Evolutionary conservation across 2,797 vertebrate species (phyloP).

Genomic region (Acropternis orthonyx): DNA sequence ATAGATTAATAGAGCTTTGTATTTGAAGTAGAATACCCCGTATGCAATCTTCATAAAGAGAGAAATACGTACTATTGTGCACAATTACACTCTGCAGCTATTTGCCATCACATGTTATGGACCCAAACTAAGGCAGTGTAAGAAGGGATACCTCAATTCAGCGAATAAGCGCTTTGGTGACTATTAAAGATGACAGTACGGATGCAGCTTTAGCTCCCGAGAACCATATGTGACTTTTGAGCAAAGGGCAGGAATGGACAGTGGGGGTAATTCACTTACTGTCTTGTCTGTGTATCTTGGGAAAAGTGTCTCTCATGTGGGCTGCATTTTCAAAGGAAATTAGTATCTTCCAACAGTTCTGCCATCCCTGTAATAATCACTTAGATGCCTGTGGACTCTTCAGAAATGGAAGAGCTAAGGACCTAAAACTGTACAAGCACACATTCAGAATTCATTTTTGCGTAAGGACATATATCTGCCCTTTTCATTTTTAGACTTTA

Average conservation of each 20-base stretch:
- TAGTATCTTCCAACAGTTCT: background rate
- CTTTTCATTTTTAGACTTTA: background rate
- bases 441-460: background rate
- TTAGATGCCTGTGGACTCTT: background rate
- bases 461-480: fast-evolving
- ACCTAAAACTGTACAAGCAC: background rate
- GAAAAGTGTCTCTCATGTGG: background rate
- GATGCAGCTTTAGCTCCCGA: background rate
- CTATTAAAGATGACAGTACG: background rate
- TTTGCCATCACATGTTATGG: background rate
- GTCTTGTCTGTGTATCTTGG: background rate
- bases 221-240: background rate
- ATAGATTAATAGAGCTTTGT: background rate
- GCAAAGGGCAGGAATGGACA: background rate
- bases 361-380: background rate
- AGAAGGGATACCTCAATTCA: background rate
- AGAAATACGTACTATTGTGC: background rate
- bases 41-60: background rate
- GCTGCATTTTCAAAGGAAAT: background rate
- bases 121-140: background rate
- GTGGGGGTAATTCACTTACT: background rate
- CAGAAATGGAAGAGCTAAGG: background rate
- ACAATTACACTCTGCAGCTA: background rate
- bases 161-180: background rate
- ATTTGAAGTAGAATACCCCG: background rate